phyloP scores from a whole-genome alignment of 2,888 invertebrate species.

The Tholera decimalis region DNA sequence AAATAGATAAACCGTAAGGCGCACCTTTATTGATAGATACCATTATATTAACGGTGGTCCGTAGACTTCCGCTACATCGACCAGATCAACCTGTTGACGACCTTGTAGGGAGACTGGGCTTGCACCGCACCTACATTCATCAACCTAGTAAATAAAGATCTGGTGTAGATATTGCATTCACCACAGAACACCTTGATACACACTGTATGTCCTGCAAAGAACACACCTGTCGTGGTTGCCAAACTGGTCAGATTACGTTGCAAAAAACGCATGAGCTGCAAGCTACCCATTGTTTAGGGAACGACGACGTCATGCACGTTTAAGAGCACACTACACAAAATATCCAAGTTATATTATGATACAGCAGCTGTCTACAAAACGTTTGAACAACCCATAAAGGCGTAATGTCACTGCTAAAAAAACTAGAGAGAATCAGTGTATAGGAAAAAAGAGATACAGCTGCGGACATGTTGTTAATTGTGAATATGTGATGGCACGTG shows the following conservation, averaged over 20 bases:
- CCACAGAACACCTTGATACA: slow-evolving; percentile 51
- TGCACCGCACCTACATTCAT: slow-evolving; percentile 32
- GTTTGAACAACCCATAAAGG: slow-evolving; percentile 26
- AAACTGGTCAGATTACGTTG: slow-evolving; percentile 63
- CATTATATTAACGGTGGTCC: slow-evolving; percentile 64
- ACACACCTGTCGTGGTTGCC: slow-evolving; percentile 60
- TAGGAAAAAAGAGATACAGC: slow-evolving; percentile 70
- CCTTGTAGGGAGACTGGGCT: slow-evolving; percentile 66
- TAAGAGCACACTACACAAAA: slow-evolving; percentile 34
- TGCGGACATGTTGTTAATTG: slow-evolving; percentile 72
- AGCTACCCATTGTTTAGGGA: slow-evolving; percentile 57
- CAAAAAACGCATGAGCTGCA: slow-evolving; percentile 61
- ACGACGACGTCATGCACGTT: slow-evolving; percentile 46
- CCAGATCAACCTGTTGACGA: slow-evolving; percentile 59
- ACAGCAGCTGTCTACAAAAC: slow-evolving; percentile 42
- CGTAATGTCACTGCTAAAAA: slow-evolving; percentile 26
- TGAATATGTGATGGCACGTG: slow-evolving; percentile 74
- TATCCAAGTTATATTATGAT: slow-evolving; percentile 14
- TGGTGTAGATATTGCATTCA: slow-evolving; percentile 48
- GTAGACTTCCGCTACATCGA: slow-evolving; percentile 59
- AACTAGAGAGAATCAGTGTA: slow-evolving; percentile 54
- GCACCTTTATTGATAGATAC: slow-evolving; percentile 61
- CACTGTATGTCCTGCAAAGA: slow-evolving; percentile 55
- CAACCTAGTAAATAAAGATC: slow-evolving; percentile 29
- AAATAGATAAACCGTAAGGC: slow-evolving; percentile 62